Base-by-base conservation (phyloP, 2,113 vertebrate species). In the Melanocharis versteri region DNA sequence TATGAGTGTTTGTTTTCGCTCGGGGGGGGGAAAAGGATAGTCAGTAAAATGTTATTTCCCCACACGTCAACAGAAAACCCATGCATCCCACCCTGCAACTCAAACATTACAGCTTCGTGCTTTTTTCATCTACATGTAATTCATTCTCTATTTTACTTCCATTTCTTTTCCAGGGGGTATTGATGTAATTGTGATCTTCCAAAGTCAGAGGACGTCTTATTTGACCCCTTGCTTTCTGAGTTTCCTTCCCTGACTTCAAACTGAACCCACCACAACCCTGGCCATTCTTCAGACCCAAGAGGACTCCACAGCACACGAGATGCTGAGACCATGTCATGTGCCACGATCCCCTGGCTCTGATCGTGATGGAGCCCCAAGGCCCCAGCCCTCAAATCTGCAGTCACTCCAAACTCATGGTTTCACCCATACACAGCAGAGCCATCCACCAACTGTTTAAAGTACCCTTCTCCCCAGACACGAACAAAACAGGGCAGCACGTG, bases 41-140 rank as follows among this genome's bases (percentile, higher is more conserved):
- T 45, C 44, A 77, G 28, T 72, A 83, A 70, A 57, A 76, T 83
- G 80, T 77, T 86, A 66, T 58, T 92, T 83, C 56, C 93, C 39
- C 30, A 47, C 42, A 61, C 0, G 3, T 58, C 71, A 77, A 80
- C 42, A 81, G 76, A 95, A 88, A 92, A 57, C 19, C 13, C 3
- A 2, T 6, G 33, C 58, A 87, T 75, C 72, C 64, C 64, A 73
- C 76, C 47, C 76, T 60, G 58, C 75, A 73, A 37, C 23, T 76
- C 54, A 53, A 83, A 69, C 0, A 0, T 57, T 33, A 86, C 76
- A 89, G 83, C 60, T 83, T 83, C 50, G 45, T 28, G 33, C 19
- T n/a, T 90, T 85, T 83, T 73, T 86, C 71, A 83, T 39, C 35
- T 73, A 61, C 26, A 57, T 58, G 31, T 33, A 86, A 77, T 50